A percentile compares a stretch with the other conserved stretches of the same genome.
phyloP scores from a whole-genome alignment of 2,888 invertebrate genomes.

The Drosophila nr. fundita region DNA sequence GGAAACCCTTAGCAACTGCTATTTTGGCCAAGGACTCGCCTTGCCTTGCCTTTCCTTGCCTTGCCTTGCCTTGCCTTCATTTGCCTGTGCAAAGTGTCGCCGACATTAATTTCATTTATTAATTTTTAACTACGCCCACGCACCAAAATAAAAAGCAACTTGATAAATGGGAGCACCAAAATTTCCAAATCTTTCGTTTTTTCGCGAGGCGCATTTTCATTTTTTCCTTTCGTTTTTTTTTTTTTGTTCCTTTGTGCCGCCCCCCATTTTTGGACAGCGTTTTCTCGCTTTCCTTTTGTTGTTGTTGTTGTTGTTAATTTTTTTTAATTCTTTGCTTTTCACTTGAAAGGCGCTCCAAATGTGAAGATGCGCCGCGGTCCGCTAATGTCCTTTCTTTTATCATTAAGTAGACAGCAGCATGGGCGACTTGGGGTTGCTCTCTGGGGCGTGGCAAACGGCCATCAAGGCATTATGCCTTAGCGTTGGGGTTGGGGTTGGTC shows the following conservation, averaged over 20 bases:
- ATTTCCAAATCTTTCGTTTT: slow-evolving; percentile 69
- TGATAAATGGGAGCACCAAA: slow-evolving; percentile 72
- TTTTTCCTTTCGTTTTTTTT: slow-evolving; percentile 35
- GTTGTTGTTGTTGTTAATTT: slow-evolving; percentile 68
- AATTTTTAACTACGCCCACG: slow-evolving; percentile 82
- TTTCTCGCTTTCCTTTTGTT: slow-evolving; percentile 39
- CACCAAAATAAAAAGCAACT: slow-evolving; percentile 80
- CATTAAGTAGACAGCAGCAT: slow-evolving; percentile 77
- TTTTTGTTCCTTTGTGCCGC: slow-evolving; percentile 46
- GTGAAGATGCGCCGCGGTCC: slow-evolving; percentile 76
- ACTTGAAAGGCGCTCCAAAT: slow-evolving; percentile 77
- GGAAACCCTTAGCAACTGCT: slow-evolving; percentile 77
- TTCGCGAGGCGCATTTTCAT: slow-evolving; percentile 70
- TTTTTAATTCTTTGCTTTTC: slow-evolving; percentile 81
- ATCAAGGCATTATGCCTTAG: slow-evolving; percentile 36
- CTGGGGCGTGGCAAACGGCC: slow-evolving; percentile 64
- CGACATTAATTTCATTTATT: slow-evolving; percentile 83
- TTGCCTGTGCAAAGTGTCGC: slow-evolving; percentile 72
- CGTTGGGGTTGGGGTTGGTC: slow-evolving; percentile 5
- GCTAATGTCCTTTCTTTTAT: slow-evolving; percentile 81
- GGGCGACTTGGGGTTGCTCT: slow-evolving; percentile 63
- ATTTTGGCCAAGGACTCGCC: slow-evolving; percentile 39
- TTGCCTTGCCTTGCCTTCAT: slow-evolving; percentile 7
- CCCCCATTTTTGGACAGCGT: slow-evolving; percentile 38
- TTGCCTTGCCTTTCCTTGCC: slow-evolving; percentile 7